These are phyloP conservation scores for Kryptolebias marmoratus DNA, from an alignment of 2,113 vertebrate species.

Conservation along the genomic window DNA sequence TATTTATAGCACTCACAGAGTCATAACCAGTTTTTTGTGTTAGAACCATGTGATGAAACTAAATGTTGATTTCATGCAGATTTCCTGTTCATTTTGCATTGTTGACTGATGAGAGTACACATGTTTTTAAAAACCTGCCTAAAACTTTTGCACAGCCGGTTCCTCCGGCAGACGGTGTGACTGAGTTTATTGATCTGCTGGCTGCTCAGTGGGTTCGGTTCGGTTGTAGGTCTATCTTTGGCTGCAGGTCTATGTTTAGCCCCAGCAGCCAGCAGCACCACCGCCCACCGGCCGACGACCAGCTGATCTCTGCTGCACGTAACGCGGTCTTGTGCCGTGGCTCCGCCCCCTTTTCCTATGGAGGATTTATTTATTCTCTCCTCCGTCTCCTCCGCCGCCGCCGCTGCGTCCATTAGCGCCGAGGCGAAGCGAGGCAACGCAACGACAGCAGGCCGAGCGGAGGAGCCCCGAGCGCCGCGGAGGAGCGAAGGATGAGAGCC, in stretches of 20 bases:
- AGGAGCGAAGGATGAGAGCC: slow-evolving; percentile 32
- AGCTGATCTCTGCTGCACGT: slow-evolving; percentile 66
- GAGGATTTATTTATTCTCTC: slow-evolving; percentile 59
- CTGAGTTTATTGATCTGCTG: background rate
- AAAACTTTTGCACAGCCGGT: no score
- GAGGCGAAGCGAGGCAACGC: slow-evolving; percentile 41
- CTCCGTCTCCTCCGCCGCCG: slow-evolving; percentile 8
- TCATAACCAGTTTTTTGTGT: no score
- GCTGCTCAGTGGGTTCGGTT: background rate
- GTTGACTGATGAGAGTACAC: no score
- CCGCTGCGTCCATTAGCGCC: slow-evolving; percentile 60
- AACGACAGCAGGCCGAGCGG: slow-evolving; percentile 26
- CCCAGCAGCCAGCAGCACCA: background rate
- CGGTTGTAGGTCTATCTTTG: slow-evolving; percentile 27
- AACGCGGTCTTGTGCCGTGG: slow-evolving; percentile 45
- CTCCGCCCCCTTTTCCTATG: slow-evolving; percentile 60
- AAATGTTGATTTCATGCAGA: no score
- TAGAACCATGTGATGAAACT: no score
- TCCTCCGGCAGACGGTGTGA: background rate
- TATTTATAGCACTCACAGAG: no score
- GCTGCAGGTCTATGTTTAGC: slow-evolving; percentile 37
- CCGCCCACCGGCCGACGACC: background rate
- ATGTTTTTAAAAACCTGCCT: no score
- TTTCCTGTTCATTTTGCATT: no score
- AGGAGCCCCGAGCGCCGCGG: slow-evolving; percentile 5